Evolutionary conservation across 2,797 vertebrate genomes (phyloP).

Genomic region (Clamator glandarius): DNA sequence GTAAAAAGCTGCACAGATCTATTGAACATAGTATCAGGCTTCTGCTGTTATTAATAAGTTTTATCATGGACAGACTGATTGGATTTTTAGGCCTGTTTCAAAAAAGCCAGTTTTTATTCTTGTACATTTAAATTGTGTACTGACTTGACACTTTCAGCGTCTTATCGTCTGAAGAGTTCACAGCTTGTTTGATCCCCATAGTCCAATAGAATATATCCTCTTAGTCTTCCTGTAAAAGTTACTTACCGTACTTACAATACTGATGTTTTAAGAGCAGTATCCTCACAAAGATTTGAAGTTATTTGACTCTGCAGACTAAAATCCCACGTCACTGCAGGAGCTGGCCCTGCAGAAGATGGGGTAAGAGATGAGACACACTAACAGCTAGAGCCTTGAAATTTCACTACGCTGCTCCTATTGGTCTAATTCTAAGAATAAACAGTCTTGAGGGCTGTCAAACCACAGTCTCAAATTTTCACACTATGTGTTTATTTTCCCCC

Average conservation of each 20-base stretch:
- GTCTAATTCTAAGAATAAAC: slow-evolving; percentile 12
- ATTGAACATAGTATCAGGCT: background rate
- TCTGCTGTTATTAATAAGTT: background rate
- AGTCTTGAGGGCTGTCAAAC: background rate
- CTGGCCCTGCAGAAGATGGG: background rate
- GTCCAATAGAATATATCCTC: background rate
- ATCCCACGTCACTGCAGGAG: background rate
- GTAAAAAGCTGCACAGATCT: background rate
- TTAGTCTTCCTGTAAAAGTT: background rate
- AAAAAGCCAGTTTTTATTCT: background rate
- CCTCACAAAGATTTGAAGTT: background rate
- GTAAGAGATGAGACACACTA: background rate
- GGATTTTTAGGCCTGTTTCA: background rate
- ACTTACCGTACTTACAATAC: background rate
- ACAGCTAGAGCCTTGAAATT: background rate
- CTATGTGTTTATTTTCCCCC: background rate
- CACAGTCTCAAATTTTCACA: background rate
- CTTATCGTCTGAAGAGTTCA: background rate
- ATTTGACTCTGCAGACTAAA: background rate
- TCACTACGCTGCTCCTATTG: background rate
- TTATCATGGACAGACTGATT: background rate
- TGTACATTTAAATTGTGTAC: background rate
- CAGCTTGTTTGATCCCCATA: background rate
- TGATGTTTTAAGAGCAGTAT: background rate
- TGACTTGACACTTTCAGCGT: background rate